Evolutionary conservation across 1,140 invertebrate species (phyloP).

Genomic region (Oscheius sp.): DNA sequence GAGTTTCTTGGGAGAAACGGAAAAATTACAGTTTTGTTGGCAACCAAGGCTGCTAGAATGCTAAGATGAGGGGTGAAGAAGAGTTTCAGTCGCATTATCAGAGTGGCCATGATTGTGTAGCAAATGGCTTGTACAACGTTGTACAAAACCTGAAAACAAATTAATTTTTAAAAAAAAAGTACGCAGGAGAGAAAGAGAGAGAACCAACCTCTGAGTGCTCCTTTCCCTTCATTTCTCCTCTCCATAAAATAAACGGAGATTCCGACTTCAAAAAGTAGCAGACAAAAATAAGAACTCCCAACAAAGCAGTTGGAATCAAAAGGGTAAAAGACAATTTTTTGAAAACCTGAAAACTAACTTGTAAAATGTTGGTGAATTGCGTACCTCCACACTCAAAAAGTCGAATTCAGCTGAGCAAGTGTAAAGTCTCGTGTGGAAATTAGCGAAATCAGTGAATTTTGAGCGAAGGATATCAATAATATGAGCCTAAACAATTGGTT

Average conservation of each 20-base stretch:
- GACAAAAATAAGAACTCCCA: slow-evolving; percentile 62
- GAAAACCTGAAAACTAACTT: slow-evolving; percentile 63
- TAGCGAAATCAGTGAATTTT: slow-evolving; percentile 74
- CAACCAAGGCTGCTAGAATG: slow-evolving; percentile 69
- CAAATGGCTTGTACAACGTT: slow-evolving; percentile 71
- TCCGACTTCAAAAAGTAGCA: slow-evolving; percentile 35
- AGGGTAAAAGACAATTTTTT: slow-evolving; percentile 66
- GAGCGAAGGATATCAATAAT: slow-evolving; percentile 75
- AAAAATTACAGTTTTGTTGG: slow-evolving; percentile 55
- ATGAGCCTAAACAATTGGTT: slow-evolving; percentile 66
- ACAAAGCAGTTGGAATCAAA: slow-evolving; percentile 67
- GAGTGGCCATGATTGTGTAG: slow-evolving; percentile 73
- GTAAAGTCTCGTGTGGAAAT: slow-evolving; percentile 79
- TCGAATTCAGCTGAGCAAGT: slow-evolving; percentile 80
- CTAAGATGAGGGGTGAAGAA: slow-evolving; percentile 80
- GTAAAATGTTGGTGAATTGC: too few relatives aligned
- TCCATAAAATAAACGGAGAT: slow-evolving; percentile 20
- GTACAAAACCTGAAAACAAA: slow-evolving; percentile 68
- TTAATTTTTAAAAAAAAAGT: neutral
- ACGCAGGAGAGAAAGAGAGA: neutral
- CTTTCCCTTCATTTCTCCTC: neutral
- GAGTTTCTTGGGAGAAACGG: neutral
- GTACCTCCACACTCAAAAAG: too few relatives aligned
- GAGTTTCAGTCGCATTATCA: slow-evolving; percentile 80
- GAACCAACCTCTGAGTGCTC: slow-evolving; percentile 14